phyloP scores from a whole-genome alignment of 2,113 vertebrate genomes.

The Variabilichromis moorii region DNA sequence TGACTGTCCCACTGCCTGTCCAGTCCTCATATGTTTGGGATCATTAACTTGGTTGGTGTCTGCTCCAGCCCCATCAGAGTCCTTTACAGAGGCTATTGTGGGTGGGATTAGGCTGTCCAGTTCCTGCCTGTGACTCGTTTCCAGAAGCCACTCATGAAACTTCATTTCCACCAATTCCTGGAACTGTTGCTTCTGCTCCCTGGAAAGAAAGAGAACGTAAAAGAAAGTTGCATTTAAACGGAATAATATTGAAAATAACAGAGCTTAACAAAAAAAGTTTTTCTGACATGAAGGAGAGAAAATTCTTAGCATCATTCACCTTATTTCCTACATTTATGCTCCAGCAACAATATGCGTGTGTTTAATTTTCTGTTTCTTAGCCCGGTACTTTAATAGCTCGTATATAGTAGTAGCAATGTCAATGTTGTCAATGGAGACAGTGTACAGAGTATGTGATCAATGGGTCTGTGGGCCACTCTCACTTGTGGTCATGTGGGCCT shows the following conservation, averaged over 20 bases:
- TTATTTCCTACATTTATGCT: neutral
- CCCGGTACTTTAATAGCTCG: neutral
- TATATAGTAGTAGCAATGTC: neutral
- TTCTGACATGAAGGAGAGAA: neutral
- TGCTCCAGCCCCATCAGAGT: neutral
- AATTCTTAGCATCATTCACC: neutral
- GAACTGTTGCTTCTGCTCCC: conserved; percentile 84
- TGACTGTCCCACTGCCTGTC: conserved; percentile 60
- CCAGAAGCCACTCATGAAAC: conserved; percentile 87
- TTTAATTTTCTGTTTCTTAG: neutral
- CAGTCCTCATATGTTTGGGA: conserved; percentile 18
- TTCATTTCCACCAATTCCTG: conserved; percentile 84
- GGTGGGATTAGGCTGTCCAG: conserved; percentile 85
- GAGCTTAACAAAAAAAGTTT: neutral
- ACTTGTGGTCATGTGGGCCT: neutral
- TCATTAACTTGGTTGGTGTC: neutral
- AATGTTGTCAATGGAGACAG: neutral
- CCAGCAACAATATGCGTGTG: neutral
- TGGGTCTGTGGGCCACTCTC: neutral
- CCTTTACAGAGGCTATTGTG: neutral
- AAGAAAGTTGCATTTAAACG: neutral
- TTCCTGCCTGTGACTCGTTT: conserved; percentile 82
- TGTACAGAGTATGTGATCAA: neutral
- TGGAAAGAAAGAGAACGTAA: conserved; percentile 30
- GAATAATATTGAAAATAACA: neutral